These are phyloP conservation scores for Acanthopagrus latus DNA, from an alignment of 2,797 vertebrate species.

Conservation along the genomic window DNA sequence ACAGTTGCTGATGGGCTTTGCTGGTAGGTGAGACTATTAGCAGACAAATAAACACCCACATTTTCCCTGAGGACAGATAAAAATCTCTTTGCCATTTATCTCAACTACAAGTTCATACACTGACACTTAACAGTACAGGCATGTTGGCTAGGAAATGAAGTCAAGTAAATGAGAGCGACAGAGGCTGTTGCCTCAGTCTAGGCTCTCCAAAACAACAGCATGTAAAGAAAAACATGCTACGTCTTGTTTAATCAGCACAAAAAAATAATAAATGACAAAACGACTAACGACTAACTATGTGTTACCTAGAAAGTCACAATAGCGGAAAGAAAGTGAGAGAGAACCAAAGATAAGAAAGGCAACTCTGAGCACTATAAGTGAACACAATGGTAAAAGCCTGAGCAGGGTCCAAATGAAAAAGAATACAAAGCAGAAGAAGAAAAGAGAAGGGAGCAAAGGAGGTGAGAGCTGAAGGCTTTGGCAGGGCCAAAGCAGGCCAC, in stretches of 20 bases:
- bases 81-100: constrained; percentile 35
- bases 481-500: constrained; percentile 75
- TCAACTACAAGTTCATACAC: constrained; percentile 43
- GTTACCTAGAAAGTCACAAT: neutral
- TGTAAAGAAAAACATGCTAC: neutral
- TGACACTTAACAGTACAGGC: constrained; percentile 22
- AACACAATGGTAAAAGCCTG: constrained; percentile 29
- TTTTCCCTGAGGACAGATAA: constrained; percentile 49
- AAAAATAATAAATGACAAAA: neutral
- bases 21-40: constrained; percentile 21
- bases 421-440: constrained; percentile 34
- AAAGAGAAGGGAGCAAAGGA: constrained; percentile 49
- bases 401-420: constrained; percentile 30
- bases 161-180: constrained; percentile 4
- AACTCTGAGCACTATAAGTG: neutral
- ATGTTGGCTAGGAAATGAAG: constrained; percentile 20
- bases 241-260: neutral
- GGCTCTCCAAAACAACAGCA: constrained; percentile 3
- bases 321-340: neutral
- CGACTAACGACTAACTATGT: accelerated
- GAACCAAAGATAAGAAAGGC: neutral
- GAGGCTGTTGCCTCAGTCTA: constrained; percentile 10
- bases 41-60: constrained; percentile 18
- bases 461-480: constrained; percentile 75
- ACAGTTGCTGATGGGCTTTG: constrained; percentile 27